Conservation (phyloP, 2,888 invertebrate genomes). For the Sesia apiformis region DNA sequence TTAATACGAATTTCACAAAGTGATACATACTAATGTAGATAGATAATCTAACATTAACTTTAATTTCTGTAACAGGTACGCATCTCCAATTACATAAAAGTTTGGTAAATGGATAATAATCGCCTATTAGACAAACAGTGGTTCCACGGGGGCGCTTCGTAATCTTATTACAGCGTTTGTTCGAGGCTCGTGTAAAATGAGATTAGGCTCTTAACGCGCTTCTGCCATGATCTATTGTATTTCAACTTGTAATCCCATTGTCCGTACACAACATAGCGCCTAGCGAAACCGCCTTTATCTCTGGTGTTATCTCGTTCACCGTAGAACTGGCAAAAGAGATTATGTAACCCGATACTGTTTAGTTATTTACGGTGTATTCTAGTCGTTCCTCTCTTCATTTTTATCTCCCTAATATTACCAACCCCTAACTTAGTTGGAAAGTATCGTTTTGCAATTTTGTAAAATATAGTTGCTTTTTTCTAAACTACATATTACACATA, state of each 20-base stretch:
- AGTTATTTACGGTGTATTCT: not conserved
- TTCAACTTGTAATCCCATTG: slow-evolving; percentile 49
- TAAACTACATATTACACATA: no score
- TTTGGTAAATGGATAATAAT: not conserved
- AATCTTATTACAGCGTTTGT: slow-evolving; percentile 54
- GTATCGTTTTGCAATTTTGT: no score
- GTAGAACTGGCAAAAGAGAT: slow-evolving; percentile 14
- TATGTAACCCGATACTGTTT: slow-evolving; percentile 16
- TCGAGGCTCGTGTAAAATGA: slow-evolving; percentile 43
- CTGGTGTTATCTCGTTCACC: slow-evolving; percentile 14
- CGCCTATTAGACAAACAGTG: slow-evolving; percentile 14
- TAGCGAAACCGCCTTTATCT: slow-evolving; percentile 26
- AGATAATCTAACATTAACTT: no score
- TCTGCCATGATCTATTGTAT: slow-evolving; percentile 43
- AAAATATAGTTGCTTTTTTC: no score
- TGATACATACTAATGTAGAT: no score
- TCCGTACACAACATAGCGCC: slow-evolving; percentile 32
- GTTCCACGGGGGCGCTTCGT: slow-evolving; percentile 16
- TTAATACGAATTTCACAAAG: no score
- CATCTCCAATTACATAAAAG: not conserved
- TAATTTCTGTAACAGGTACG: no score
- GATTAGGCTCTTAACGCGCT: slow-evolving; percentile 41
- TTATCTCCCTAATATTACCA: no score
- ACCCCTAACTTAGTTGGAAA: no score
- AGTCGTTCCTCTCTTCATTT: not conserved